Evolutionary conservation across 1,140 invertebrate species (phyloP).

Genomic region (Brachionus paranguensis): DNA sequence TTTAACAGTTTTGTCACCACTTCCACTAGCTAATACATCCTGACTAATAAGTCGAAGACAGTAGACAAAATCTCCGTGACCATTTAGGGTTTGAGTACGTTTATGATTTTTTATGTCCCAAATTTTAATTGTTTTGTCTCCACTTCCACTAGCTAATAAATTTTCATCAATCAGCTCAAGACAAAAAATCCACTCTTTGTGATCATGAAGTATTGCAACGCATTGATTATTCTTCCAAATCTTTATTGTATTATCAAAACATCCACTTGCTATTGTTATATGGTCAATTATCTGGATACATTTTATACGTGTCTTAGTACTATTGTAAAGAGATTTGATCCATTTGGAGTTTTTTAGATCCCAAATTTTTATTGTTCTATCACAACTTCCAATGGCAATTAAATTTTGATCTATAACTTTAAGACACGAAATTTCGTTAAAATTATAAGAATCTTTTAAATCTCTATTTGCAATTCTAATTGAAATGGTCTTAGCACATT

Average conservation of each 20-base stretch:
- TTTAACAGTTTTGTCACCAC: background rate
- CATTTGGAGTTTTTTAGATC: background rate
- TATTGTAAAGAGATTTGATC: background rate
- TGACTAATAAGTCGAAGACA: background rate
- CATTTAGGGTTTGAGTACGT: background rate
- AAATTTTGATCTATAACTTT: background rate
- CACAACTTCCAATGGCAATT: background rate
- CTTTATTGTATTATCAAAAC: background rate
- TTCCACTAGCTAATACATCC: background rate
- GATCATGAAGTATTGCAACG: background rate
- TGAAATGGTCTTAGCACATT: background rate
- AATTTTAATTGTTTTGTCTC: background rate
- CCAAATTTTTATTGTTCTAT: slow-evolving; percentile 1
- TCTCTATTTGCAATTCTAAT: background rate
- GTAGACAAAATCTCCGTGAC: background rate
- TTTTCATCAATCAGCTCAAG: background rate
- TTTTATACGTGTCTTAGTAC: background rate
- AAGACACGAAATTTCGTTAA: background rate
- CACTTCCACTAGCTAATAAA: background rate
- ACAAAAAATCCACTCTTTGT: background rate
- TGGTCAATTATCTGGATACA: background rate
- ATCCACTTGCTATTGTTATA: background rate
- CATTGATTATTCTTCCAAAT: background rate
- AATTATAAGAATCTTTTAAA: too few relatives aligned
- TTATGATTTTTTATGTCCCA: background rate